Conservation (phyloP, 2,797 vertebrate species). For the Nannoperca australis region DNA sequence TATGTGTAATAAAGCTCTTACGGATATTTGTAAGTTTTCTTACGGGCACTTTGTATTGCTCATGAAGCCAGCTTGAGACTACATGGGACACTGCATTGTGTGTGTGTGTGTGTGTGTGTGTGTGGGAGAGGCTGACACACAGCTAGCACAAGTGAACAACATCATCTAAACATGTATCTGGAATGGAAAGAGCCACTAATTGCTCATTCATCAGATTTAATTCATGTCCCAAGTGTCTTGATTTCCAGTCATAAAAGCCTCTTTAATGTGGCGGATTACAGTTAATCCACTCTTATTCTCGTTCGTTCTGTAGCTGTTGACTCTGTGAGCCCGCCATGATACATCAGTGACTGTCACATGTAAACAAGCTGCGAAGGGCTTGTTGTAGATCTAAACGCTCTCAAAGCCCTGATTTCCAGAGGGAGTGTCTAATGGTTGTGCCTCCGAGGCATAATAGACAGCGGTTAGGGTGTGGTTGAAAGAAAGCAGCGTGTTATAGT, state of each 20-base stretch:
- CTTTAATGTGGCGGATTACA: constrained; percentile 52
- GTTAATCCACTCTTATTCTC: constrained; percentile 46
- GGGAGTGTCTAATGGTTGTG: constrained; percentile 25
- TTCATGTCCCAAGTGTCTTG: constrained; percentile 35
- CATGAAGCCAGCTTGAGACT: background rate
- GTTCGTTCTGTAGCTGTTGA: constrained; percentile 21
- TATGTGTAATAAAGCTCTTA: background rate
- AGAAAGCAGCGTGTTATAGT: constrained; percentile 8
- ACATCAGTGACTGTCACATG: constrained; percentile 5
- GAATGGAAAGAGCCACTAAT: constrained; percentile 11
- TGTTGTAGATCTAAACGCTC: constrained; percentile 6
- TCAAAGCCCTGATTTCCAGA: constrained; percentile 10
- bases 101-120: background rate
- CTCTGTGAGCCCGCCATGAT: constrained; percentile 3
- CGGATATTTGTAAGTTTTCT: background rate
- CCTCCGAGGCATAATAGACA: constrained; percentile 8
- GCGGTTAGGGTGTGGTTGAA: constrained; percentile 1
- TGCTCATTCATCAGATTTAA: constrained; percentile 31
- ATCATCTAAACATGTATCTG: background rate
- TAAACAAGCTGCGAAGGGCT: constrained; percentile 17
- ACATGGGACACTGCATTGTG: background rate
- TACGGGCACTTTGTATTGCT: background rate
- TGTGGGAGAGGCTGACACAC: background rate
- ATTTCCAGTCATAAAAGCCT: constrained; percentile 48
- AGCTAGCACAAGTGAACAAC: background rate